phyloP scores from a whole-genome alignment of 2,797 vertebrate genomes.

The Chrosomus eos region DNA sequence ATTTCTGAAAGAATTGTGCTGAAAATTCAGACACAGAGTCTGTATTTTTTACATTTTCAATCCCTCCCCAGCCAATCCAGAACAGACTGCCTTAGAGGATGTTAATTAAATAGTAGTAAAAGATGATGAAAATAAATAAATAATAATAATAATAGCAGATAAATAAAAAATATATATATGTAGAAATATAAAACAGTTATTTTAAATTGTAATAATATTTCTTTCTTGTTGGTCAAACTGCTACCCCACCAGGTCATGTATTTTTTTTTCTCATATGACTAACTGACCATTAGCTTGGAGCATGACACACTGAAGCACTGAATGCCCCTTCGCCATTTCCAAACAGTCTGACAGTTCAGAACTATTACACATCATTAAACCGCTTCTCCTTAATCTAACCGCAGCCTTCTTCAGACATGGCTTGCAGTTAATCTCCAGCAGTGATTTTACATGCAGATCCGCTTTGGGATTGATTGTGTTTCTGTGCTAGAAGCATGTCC shows the following conservation, averaged over 20 bases:
- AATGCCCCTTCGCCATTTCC: slow-evolving; percentile 35
- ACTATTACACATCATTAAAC: slow-evolving; percentile 51
- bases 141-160: not conserved
- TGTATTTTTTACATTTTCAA: too few relatives aligned
- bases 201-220: not conserved
- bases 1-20: not conserved
- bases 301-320: slow-evolving; percentile 25
- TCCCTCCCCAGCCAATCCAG: not conserved
- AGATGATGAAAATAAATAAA: not conserved
- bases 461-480: not conserved
- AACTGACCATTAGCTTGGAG: slow-evolving; percentile 44
- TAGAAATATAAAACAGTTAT: not conserved
- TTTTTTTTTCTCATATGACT: slow-evolving; percentile 19
- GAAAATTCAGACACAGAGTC: not conserved
- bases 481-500: not conserved
- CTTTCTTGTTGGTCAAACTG: not conserved
- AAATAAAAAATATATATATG: not conserved
- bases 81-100: not conserved
- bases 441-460: slow-evolving; percentile 18
- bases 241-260: not conserved
- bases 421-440: slow-evolving; percentile 34
- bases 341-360: slow-evolving; percentile 41
- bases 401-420: slow-evolving; percentile 31
- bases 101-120: not conserved
- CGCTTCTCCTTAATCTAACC: slow-evolving; percentile 39